phyloP scores from a whole-genome alignment of 1,140 invertebrate species.

The Philaenus spumarius region DNA sequence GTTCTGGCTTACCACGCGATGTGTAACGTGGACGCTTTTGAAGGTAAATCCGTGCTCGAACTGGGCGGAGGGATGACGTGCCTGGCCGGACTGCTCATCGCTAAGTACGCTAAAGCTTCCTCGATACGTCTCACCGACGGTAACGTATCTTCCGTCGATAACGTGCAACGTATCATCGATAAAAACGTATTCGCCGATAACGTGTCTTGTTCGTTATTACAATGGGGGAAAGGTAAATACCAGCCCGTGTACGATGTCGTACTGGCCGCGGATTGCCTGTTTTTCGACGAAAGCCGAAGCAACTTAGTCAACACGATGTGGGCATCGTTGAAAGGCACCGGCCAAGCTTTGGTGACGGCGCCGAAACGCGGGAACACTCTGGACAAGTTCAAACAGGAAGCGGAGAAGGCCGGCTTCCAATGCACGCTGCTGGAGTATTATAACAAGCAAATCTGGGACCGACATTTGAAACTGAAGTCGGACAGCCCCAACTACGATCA shows the following conservation, averaged over 20 bases:
- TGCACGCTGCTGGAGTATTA: constrained; percentile 52
- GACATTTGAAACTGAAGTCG: constrained; percentile 52
- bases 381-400: constrained; percentile 56
- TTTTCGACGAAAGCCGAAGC: constrained; percentile 70
- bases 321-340: constrained; percentile 54
- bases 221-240: constrained; percentile 37
- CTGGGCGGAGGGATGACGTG: constrained; percentile 83
- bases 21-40: constrained; percentile 53
- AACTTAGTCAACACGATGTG: constrained; percentile 65
- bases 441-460: constrained; percentile 56
- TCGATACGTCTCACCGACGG: constrained; percentile 67
- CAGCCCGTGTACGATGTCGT: constrained; percentile 55
- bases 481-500: constrained; percentile 53
- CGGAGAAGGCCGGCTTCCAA: constrained; percentile 48
- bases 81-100: constrained; percentile 66
- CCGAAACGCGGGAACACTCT: constrained; percentile 65
- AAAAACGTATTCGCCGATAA: constrained; percentile 44
- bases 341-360: constrained; percentile 67
- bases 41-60: constrained; percentile 62
- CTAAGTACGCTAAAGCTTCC: constrained; percentile 54
- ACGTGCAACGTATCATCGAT: constrained; percentile 56
- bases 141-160: constrained; percentile 67
- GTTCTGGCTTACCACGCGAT: constrained; percentile 68
- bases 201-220: constrained; percentile 40
- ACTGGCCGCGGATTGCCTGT: constrained; percentile 72